Base-by-base conservation (phyloP, 1,140 invertebrate genomes). In the Leguminivora glycinivorella region DNA sequence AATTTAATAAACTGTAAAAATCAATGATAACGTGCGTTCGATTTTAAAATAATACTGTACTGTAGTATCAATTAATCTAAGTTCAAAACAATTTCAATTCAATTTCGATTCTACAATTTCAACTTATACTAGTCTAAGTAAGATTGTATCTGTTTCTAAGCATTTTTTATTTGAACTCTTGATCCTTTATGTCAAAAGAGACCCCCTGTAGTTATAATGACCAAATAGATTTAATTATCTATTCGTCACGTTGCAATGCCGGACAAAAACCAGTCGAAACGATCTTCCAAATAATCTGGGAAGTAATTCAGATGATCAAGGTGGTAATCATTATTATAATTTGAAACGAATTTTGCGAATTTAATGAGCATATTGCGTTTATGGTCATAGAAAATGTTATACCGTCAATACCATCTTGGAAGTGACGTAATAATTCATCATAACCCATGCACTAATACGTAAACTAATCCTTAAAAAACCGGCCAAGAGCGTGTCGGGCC, bases 201-300 rank as follows among this genome's bases (percentile, higher is more conserved):
- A 31, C 26, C 73, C 73, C 75, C 75, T 71, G 70, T 67, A 56
- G 75, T 43, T 77, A 67, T 77, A 75, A 75, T 76, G 40, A 74
- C 69, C 74, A 66, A 74, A 79, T 74, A 74, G 60, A 79, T 72
- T 71, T 79, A 75, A 79, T 79, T 77, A 75, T 77, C 74, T 77
- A 75, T 77, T 76, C 72, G 73, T 75, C 68, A 73, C 63, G 60
- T 70, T 72, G 38, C 66, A 69, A 76, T 76, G 73, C 74, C 75
- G 72, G 70, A 74, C 74, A 52, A 67, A 66, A 80, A 76, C 74
- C 75, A 74, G 72, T 77, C 72, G 69, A 40, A 63, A 63, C 34
- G 34, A 38, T 12, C 34, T 38, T 0, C 34, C 34, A 38, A 68
- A 63, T 71, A 67, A 67, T 68, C 40, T 26, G 26, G 17, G n/a